Evolutionary conservation across 2,113 vertebrate species (phyloP), one percentile per base, ranked within the genome.

Genomic region (Podarcis cretensis): DNA sequence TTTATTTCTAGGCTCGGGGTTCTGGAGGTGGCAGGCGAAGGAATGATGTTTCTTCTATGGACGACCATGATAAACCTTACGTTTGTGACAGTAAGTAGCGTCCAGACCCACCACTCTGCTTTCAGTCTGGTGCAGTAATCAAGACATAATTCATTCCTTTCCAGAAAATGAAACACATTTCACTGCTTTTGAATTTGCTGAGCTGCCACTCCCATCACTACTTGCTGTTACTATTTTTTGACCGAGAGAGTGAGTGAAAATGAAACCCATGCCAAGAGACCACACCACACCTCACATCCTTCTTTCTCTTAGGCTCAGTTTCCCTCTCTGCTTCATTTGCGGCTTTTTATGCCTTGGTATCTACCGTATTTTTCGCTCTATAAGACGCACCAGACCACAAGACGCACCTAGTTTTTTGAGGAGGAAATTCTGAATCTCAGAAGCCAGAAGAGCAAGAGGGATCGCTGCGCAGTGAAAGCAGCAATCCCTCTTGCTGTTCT

Each of bases 71-170:
- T 96, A 99, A 99, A 96, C 98, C 98, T 95, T 99, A 99, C 86
- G 98, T 99, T 97, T 99, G 98, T 97, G 98, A 99, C 97, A 99
- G 98, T 99, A 98, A 99, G 98, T 98, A 97, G 68, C 59, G 78
- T 12, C 77, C 20, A 90, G 87, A 92, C 75, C 93, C n/a, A 30
- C 91, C 85, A 87, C 84, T 94, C 88, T 92, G 89, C 90, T 87
- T 93, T 83, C 37, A 88, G 89, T 88, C 77, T 94, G 87, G 83
- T 91, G 57, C 81, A 88, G 88, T 59, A 83, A 79, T 79, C 88
- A 84, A 59, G 89, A 84, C 76, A 90, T 92, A 76, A 59, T 86
- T 20, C 92, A 80, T 89, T 91, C 20, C 83, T n/a, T 90, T 92
- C 69, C 65, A 90, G 90, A 73, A 83, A 94, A 30, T 32, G 21